Conservation (phyloP, 2,113 vertebrate species). For the Plecturocebus donacophilus region DNA sequence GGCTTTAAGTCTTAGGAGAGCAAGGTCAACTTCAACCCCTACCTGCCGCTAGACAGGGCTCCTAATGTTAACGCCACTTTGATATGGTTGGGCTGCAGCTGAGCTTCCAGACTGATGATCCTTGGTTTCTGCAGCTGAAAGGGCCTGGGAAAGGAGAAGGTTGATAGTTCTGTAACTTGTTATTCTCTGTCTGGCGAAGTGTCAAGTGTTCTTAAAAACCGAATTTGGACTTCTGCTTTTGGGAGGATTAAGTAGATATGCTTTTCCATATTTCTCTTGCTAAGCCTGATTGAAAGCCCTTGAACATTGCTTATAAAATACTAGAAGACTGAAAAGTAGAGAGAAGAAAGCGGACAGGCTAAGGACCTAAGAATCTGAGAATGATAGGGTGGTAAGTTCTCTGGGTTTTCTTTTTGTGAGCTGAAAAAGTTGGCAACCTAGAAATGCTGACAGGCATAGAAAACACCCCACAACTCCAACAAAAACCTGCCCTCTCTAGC, state of each 20-base stretch:
- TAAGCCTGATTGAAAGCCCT: neutral
- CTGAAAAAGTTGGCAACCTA: neutral
- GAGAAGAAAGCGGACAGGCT: neutral
- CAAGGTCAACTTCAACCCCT: neutral
- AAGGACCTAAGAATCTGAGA: neutral
- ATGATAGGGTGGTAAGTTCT: neutral
- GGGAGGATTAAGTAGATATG: neutral
- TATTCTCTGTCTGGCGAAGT: neutral
- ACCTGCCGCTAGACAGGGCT: neutral
- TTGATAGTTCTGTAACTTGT: neutral
- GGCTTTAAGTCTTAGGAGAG: neutral
- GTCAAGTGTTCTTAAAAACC: neutral
- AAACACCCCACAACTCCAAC: neutral
- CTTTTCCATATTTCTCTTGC: neutral
- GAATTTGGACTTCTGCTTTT: neutral
- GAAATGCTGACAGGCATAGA: neutral
- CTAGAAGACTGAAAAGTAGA: neutral
- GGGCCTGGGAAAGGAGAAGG: neutral
- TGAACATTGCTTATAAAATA: neutral
- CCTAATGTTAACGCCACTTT: neutral
- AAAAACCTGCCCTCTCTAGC: neutral
- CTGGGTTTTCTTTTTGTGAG: neutral
- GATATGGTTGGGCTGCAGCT: neutral
- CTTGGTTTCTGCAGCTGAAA: neutral
- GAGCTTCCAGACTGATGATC: neutral